phyloP scores from a whole-genome alignment of 2,797 vertebrate species.

The Arctocebus calabarensis region DNA sequence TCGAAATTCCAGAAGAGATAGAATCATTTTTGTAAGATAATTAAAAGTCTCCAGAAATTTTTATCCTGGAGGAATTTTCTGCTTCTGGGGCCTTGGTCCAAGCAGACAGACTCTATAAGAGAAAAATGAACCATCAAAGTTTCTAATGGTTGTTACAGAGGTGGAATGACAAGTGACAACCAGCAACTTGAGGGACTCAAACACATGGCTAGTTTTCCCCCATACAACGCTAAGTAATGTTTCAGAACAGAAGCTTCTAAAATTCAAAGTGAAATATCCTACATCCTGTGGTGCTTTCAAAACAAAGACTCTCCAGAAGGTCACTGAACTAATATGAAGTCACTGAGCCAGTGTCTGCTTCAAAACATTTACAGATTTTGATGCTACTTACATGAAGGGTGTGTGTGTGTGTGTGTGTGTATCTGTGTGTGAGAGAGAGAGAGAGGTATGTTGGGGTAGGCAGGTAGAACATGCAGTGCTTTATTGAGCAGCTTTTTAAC shows the following conservation, averaged over 20 bases:
- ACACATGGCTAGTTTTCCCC: not conserved
- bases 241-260: not conserved
- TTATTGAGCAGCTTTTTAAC: too few species aligned
- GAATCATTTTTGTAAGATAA: not conserved
- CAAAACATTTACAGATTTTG: not conserved
- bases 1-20: not conserved
- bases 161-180: not conserved
- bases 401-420: too few species aligned
- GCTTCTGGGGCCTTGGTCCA: not conserved
- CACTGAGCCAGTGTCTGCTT: not conserved
- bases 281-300: not conserved
- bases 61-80: not conserved
- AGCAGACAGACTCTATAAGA: not conserved
- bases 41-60: not conserved
- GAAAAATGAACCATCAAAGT: not conserved
- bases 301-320: not conserved
- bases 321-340: not conserved
- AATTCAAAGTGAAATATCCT: not conserved
- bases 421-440: too few species aligned
- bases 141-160: not conserved
- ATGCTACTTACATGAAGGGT: not conserved
- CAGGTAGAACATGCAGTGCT: too few species aligned
- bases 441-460: too few species aligned
- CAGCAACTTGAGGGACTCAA: slow-evolving; percentile 4
- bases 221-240: not conserved